Percentiles rank a stretch among this genome's conserved stretches.
phyloP scores from a whole-genome alignment of 2,113 vertebrate genomes.

The Numida meleagris region DNA sequence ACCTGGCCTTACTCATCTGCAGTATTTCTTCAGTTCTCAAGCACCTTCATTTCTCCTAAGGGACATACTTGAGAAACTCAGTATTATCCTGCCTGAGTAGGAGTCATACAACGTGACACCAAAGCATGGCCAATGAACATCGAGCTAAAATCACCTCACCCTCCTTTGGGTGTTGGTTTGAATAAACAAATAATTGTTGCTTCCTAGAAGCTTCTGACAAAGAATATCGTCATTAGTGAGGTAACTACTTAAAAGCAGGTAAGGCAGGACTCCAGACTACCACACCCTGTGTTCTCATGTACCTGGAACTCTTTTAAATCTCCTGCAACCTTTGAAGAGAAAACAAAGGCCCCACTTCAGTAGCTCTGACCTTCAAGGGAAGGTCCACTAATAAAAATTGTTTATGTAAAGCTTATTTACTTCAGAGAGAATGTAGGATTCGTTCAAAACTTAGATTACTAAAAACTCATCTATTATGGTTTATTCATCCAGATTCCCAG shows the following conservation, averaged over 20 bases:
- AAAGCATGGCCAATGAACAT: background rate
- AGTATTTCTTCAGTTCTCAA: background rate
- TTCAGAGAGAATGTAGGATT: background rate
- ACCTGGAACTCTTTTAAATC: background rate
- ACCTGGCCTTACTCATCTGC: background rate
- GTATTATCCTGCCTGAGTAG: background rate
- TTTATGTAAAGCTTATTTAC: background rate
- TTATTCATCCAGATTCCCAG: background rate
- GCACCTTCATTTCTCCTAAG: background rate
- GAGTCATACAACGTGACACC: background rate
- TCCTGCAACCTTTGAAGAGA: background rate
- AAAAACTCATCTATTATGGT: background rate
- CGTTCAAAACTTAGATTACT: background rate
- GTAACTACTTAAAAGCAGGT: constrained; percentile 5
- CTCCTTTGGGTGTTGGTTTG: constrained; percentile 20
- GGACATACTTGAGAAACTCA: background rate
- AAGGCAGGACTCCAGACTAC: background rate
- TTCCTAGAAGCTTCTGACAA: constrained; percentile 14
- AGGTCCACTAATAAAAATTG: background rate
- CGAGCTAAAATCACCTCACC: background rate
- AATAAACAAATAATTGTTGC: constrained; percentile 1
- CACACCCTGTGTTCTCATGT: constrained; percentile 4
- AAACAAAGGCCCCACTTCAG: background rate
- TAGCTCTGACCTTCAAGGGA: background rate
- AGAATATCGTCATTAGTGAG: background rate